Percentiles rank a stretch among this genome's conserved stretches.
phyloP scores from a whole-genome alignment of 2,888 invertebrate genomes.

The Agrilus cyanescens region DNA sequence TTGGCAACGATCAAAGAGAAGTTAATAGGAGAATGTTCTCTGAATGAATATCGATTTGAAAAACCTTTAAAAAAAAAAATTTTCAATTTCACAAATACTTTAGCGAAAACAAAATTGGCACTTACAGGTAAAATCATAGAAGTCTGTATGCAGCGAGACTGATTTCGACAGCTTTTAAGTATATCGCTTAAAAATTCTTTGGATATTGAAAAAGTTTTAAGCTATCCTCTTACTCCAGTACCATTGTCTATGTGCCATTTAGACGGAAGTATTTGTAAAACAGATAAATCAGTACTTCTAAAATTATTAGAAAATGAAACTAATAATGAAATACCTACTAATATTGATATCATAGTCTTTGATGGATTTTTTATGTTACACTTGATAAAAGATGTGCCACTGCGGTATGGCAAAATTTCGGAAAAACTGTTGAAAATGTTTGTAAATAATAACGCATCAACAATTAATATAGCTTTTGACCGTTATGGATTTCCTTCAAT shows the following conservation, averaged over 20 bases:
- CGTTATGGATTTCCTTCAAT: slow-evolving; percentile 16
- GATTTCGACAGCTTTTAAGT: not conserved
- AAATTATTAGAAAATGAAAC: too few species aligned
- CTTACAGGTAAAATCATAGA: not conserved
- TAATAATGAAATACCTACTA: slow-evolving; percentile 1
- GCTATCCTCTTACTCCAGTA: slow-evolving; percentile 13
- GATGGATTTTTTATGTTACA: slow-evolving; percentile 15
- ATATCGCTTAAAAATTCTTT: slow-evolving; percentile 14
- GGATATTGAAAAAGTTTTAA: slow-evolving; percentile 13
- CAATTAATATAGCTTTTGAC: slow-evolving; percentile 15
- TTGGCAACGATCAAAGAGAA: too few species aligned
- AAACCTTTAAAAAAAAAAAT: too few species aligned
- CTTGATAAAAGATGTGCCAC: slow-evolving; percentile 10
- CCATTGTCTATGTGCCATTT: slow-evolving; percentile 11
- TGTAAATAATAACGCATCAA: slow-evolving; percentile 1
- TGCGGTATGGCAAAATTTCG: slow-evolving; percentile 12
- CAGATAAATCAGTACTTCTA: too few species aligned
- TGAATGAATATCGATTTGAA: too few species aligned
- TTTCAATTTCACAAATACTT: not conserved
- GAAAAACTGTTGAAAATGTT: slow-evolving; percentile 10
- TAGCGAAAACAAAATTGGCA: not conserved
- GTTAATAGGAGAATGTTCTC: too few species aligned
- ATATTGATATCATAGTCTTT: slow-evolving; percentile 7
- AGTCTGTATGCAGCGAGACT: not conserved
- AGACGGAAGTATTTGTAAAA: slow-evolving; percentile 9